Conservation (phyloP, 2,113 vertebrate species). For the Lasiurus borealis region DNA sequence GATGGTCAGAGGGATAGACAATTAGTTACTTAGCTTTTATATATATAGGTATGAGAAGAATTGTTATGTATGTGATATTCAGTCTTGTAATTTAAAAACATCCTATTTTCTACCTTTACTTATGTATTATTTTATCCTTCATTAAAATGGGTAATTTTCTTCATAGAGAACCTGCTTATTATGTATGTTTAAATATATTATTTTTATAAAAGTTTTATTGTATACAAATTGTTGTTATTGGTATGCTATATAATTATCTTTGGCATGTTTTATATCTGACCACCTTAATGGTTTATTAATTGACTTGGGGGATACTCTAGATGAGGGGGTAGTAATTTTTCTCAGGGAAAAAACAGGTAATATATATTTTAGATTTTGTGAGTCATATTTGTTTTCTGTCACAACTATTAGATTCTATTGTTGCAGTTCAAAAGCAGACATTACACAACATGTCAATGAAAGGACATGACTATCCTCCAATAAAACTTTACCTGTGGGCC, state of each 20-base stretch:
- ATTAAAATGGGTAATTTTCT: constrained; percentile 32
- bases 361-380: constrained; percentile 6
- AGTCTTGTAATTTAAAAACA: not conserved
- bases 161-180: not conserved
- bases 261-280: not conserved
- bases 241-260: not conserved
- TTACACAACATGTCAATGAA: not conserved
- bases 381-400: not conserved
- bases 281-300: not conserved
- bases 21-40: too few relatives aligned
- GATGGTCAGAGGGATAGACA: too few relatives aligned
- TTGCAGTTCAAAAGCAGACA: not conserved
- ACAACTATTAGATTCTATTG: not conserved
- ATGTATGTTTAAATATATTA: not conserved
- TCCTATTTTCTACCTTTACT: not conserved
- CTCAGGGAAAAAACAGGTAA: not conserved
- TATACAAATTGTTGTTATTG: constrained; percentile 27
- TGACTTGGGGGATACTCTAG: not conserved
- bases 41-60: not conserved
- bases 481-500: not conserved
- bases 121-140: not conserved
- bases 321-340: not conserved
- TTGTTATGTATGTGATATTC: not conserved
- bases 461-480: not conserved
- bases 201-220: not conserved